These are phyloP conservation scores for Hymenopus coronatus DNA, from an alignment of 2,888 invertebrate species.

Conservation along the genomic window DNA sequence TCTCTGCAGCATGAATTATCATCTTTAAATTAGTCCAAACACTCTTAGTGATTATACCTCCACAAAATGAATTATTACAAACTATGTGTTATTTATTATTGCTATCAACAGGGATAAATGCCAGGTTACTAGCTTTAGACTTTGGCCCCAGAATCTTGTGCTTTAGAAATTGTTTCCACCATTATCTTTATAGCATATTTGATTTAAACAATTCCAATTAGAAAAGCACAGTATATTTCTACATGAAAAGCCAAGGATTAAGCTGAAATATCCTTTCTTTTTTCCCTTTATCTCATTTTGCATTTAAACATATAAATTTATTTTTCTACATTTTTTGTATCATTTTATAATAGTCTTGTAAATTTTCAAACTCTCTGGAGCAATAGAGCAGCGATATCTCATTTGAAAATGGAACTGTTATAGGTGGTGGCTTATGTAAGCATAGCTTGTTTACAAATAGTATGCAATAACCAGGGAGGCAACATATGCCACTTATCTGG, in stretches of 20 bases:
- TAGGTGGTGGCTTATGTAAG: not conserved
- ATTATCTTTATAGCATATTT: not conserved
- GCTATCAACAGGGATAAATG: no score
- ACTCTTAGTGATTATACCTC: no score
- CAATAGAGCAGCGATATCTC: not conserved
- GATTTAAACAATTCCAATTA: no score
- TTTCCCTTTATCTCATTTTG: not conserved
- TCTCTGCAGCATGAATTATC: no score
- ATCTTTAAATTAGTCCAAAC: no score
- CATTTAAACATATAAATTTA: no score
- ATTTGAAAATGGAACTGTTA: not conserved
- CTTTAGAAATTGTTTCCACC: not conserved
- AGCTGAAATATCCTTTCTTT: not conserved
- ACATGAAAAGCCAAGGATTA: not conserved
- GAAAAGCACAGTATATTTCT: not conserved
- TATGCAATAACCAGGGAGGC: not conserved
- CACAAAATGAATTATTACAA: no score
- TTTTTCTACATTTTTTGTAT: no score
- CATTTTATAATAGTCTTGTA: no score
- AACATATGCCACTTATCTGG: not conserved
- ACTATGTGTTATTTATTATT: no score
- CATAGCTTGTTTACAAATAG: not conserved
- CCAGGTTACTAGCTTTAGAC: not conserved
- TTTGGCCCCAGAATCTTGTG: constrained; percentile 27
- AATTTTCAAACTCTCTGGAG: no score